Evolutionary conservation across 2,113 vertebrate species (phyloP), one percentile per base, ranked within the genome.

Genomic region (Calypte anna): DNA sequence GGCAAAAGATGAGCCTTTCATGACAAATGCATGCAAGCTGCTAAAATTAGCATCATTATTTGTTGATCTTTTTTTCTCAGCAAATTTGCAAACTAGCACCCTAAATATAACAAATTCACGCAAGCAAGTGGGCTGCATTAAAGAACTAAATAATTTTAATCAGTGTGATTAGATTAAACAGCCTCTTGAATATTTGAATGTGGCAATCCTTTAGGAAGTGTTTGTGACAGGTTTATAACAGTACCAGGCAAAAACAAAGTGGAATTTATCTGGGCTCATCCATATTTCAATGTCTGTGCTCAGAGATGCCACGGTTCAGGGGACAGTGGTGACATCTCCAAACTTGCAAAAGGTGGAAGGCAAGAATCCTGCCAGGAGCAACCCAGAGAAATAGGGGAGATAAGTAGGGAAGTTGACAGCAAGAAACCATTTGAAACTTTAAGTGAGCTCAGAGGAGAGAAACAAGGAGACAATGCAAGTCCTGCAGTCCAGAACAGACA

Each of bases 221-320:
- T 97, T 97, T 97, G 93, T 90, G 94, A 97, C 93, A 97, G 95
- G 96, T 86, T 70, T 90, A 86, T 96, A 95, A 90, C 84, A 86
- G 93, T 88, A 93, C 94, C 95, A 96, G 94, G 95, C 96, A 97
- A 97, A 97, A 97, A 97, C 95, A 97, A 96, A 97, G 96, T 95
- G 96, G 96, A 92, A 93, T 85, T 73, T 63, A 24, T 96, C 96
- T 94, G 97, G 94, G 88, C 91, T 97, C 84, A 97, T 97, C 96
- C 96, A 97, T 97, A 97, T 97, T 97, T 96, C 96, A 97, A 76
- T 28, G 43, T 91, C 91, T 96, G 94, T 94, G 82, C 88, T 97
- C 90, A 88, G 77, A n/a, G n/a, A n/a, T n/a, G n/a, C 80, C 53
- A 59, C 1, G 91, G 94, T 86, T 94, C 40, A 66, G 79, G 90